These are phyloP conservation scores for Dorcus hopei DNA, from an alignment of 2,888 invertebrate genomes.

Conservation along the genomic window DNA sequence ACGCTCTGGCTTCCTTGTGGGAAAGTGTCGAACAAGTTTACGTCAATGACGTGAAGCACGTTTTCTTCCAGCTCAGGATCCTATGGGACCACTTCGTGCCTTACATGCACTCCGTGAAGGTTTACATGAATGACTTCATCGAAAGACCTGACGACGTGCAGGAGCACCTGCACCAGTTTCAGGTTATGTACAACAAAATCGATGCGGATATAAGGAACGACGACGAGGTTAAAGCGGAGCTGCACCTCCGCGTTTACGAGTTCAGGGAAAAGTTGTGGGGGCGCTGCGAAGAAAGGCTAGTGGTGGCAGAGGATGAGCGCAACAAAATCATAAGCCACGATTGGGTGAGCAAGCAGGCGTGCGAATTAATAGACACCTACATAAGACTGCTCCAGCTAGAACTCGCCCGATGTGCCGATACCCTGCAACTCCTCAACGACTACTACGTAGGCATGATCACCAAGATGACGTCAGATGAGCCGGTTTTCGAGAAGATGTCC, in stretches of 20 bases:
- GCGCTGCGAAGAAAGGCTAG: conserved; percentile 57
- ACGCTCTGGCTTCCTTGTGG: conserved; percentile 48
- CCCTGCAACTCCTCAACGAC: conserved; percentile 47
- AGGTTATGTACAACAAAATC: conserved; percentile 58
- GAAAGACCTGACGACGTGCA: conserved; percentile 59
- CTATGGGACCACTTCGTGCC: conserved; percentile 57
- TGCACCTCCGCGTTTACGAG: conserved; percentile 51
- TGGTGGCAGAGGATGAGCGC: conserved; percentile 55
- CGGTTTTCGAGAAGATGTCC: background rate
- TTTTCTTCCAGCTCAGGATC: conserved; percentile 57
- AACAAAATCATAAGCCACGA: conserved; percentile 53
- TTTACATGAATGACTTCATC: conserved; percentile 56
- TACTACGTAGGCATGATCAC: conserved; percentile 47
- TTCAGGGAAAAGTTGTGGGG: conserved; percentile 51
- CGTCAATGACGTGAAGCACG: conserved; percentile 54
- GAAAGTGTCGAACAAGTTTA: conserved; percentile 48
- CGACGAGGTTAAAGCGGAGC: conserved; percentile 58
- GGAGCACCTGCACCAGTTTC: conserved; percentile 56
- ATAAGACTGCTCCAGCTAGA: conserved; percentile 60
- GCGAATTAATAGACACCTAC: conserved; percentile 55
- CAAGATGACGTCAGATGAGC: conserved; percentile 51
- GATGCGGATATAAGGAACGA: conserved; percentile 58
- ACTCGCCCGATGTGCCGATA: conserved; percentile 55
- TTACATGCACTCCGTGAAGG: conserved; percentile 54
- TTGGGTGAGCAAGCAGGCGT: conserved; percentile 58